A percentile compares a stretch with the other conserved stretches of the same genome.
phyloP scores from a whole-genome alignment of 2,888 invertebrate species.

The Ochropleura plecta region DNA sequence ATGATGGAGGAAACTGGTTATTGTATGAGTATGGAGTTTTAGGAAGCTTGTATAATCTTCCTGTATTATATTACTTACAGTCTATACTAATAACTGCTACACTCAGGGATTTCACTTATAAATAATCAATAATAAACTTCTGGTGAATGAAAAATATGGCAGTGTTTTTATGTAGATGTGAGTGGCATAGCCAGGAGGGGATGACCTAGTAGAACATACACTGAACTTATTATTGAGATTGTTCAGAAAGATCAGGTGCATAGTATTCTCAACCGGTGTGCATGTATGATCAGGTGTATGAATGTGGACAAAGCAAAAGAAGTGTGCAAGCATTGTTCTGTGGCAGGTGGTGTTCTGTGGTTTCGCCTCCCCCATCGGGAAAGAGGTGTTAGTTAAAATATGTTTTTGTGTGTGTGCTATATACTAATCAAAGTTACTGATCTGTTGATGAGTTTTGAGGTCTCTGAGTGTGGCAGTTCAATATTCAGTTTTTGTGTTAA shows the following conservation, averaged over 20 bases:
- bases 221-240: too few relatives aligned
- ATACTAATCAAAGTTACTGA: slow-evolving; percentile 9
- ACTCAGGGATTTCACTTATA: slow-evolving; percentile 5
- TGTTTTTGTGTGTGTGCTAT: background rate
- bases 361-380: too few relatives aligned
- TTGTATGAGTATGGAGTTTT: slow-evolving; percentile 44
- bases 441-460: background rate
- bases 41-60: slow-evolving; percentile 48
- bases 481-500: background rate
- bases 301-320: too few relatives aligned
- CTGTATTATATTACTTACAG: slow-evolving; percentile 45
- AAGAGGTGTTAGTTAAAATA: too few relatives aligned
- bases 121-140: background rate
- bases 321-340: too few relatives aligned
- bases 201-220: too few relatives aligned
- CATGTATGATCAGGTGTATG: too few relatives aligned
- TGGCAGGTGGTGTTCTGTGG: too few relatives aligned
- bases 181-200: too few relatives aligned
- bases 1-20: slow-evolving; percentile 32
- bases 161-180: too few relatives aligned
- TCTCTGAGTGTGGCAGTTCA: slow-evolving; percentile 5
- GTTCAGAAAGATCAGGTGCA: too few relatives aligned
- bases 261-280: too few relatives aligned
- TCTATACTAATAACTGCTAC: slow-evolving; percentile 41
- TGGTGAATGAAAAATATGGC: background rate